Evolutionary conservation across 2,113 vertebrate species (phyloP), one percentile per base, ranked within the genome.

Genomic region (Albula goreensis): DNA sequence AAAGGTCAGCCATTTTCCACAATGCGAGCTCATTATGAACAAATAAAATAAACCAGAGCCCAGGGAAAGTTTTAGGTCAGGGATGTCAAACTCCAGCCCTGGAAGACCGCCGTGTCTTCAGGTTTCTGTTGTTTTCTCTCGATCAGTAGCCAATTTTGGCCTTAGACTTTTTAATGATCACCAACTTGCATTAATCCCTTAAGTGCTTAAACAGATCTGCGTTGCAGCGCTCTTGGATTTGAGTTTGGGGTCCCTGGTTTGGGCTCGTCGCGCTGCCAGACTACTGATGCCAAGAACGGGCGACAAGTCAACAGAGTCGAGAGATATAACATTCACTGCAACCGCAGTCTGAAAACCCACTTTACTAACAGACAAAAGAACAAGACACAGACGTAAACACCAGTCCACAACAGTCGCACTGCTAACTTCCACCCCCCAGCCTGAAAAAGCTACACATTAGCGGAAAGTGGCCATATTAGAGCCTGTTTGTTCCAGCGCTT

Each of bases 311-410:
- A 89, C 90, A 80, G 66, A 83, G 87, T 41, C 31, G 1, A 41
- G 31, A 41, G 31, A 41, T 41, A 41, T 41, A 41, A 41, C 31
- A 41, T 41, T 41, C 31, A 1, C 31, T 41, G 31, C 31, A 41
- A 77, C 92, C 91, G 93, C 89, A 92, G 12, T 56, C 7, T 41
- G 63, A 70, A n/a, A 70, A 15, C 48, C 48, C 90, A 92, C 94
- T 93, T 90, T 91, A 92, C 93, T 94, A 93, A 93, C 87, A 87
- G 90, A 78, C 82, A 41, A 89, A 92, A 88, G 89, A 91, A 87
- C 87, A 85, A 87, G 88, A 92, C 86, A 89, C 89, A 87, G 86
- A 85, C 89, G 91, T 90, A 92, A 94, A 94, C 90, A 90, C 56
- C 56, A 11, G 11, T 15, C 56, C 56, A 10, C 53, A 10, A 11